These are phyloP conservation scores for Sisyra nigra DNA, from an alignment of 2,888 invertebrate genomes.

Conservation along the genomic window DNA sequence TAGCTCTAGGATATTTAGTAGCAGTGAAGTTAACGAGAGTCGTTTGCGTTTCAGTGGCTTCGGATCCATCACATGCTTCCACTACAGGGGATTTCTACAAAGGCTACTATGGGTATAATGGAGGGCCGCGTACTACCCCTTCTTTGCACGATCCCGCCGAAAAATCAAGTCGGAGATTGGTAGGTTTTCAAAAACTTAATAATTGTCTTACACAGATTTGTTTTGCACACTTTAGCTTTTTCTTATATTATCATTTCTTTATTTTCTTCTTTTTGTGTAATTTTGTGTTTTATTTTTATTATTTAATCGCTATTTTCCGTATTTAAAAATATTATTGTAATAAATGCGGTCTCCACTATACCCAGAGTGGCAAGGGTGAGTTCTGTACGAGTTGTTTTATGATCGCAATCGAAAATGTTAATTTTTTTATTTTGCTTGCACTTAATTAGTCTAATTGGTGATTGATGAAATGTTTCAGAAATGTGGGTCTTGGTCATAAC, in stretches of 20 bases:
- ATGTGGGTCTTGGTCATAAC: too few relatives aligned
- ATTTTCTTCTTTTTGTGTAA: conserved; percentile 2
- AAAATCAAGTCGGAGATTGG: conserved; percentile 49
- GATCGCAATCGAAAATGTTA: neutral
- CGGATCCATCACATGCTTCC: conserved; percentile 53
- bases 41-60: conserved; percentile 57
- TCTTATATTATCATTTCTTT: conserved; percentile 8
- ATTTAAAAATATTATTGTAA: neutral
- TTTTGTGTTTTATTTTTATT: conserved; percentile 2
- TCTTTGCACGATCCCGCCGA: conserved; percentile 42
- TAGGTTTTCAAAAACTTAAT: conserved; percentile 31
- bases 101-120: conserved; percentile 62
- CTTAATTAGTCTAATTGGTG: too few relatives aligned
- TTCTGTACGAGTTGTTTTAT: conserved; percentile 6
- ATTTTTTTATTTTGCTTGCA: neutral
- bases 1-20: neutral
- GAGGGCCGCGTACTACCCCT: conserved; percentile 31
- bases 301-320: neutral
- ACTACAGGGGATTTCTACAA: conserved; percentile 78
- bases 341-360: conserved; percentile 8
- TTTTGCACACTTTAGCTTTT: conserved; percentile 6
- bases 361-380: conserved; percentile 7
- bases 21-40: conserved; percentile 8
- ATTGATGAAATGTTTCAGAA: too few relatives aligned
- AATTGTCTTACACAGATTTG: conserved; percentile 8